Percentiles rank a stretch among this genome's conserved stretches.
phyloP scores from a whole-genome alignment of 2,113 vertebrate genomes.

The Antechinus flavipes region DNA sequence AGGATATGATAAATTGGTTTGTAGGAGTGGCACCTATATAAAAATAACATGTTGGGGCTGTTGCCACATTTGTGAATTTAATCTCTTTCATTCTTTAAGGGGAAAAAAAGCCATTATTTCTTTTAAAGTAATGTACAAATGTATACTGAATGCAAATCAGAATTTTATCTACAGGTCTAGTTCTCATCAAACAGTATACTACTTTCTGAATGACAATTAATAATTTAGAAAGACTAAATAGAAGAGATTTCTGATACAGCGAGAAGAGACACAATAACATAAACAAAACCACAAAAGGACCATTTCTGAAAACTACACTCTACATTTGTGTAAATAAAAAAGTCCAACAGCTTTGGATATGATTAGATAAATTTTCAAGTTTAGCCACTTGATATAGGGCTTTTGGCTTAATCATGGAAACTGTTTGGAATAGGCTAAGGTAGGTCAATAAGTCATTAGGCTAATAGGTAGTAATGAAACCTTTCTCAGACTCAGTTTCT shows the following conservation, averaged over 20 bases:
- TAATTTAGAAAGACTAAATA: constrained; percentile 42
- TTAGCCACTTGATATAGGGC: background rate
- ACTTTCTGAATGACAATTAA: constrained; percentile 52
- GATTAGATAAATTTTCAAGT: background rate
- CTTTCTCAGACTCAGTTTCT: constrained; percentile 12
- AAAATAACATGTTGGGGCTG: constrained; percentile 32
- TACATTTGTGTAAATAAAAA: background rate
- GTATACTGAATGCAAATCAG: background rate
- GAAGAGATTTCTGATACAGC: constrained; percentile 54
- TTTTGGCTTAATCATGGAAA: constrained; percentile 18
- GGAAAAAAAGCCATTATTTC: constrained; percentile 20
- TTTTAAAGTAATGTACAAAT: constrained; percentile 51
- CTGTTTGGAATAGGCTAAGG: background rate
- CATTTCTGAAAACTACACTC: constrained; percentile 17
- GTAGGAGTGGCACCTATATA: constrained; percentile 21
- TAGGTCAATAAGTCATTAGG: background rate
- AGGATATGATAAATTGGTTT: constrained; percentile 46
- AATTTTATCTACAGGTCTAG: constrained; percentile 29
- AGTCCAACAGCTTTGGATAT: constrained; percentile 1
- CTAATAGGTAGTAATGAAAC: background rate
- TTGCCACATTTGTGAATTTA: constrained; percentile 33
- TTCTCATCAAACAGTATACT: constrained; percentile 35
- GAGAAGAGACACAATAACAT: constrained; percentile 34
- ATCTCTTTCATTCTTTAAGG: constrained; percentile 49
- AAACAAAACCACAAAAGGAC: constrained; percentile 19